phyloP scores from a whole-genome alignment of 2,888 invertebrate species.

The Cyclophora punctaria region DNA sequence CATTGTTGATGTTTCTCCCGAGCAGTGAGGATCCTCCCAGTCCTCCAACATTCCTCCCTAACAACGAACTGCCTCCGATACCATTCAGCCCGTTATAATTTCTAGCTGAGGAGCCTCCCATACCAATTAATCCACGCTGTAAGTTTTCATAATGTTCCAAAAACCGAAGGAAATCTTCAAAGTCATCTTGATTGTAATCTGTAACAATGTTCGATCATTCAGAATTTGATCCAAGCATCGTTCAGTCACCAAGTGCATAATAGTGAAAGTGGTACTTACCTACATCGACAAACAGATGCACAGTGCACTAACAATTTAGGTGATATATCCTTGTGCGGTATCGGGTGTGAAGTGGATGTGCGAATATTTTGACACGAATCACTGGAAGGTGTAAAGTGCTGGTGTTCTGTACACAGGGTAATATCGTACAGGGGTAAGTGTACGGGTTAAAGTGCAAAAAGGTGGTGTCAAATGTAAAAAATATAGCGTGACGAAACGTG shows the following conservation, averaged over 20 bases:
- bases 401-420: not conserved
- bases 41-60: conserved; percentile 28
- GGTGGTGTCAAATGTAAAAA: not conserved
- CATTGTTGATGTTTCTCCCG: conserved; percentile 21
- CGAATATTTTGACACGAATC: not conserved
- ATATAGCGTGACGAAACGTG: too few species aligned
- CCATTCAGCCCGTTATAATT: conserved; percentile 22
- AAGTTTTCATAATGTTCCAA: conserved; percentile 41
- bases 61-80: conserved; percentile 28
- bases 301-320: conserved; percentile 31
- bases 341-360: conserved; percentile 24
- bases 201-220: conserved; percentile 34
- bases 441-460: not conserved
- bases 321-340: conserved; percentile 32
- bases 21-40: conserved; percentile 27
- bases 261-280: conserved; percentile 36
- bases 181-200: conserved; percentile 52
- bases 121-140: conserved; percentile 25
- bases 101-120: conserved; percentile 24
- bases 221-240: conserved; percentile 1
- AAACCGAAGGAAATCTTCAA: conserved; percentile 49
- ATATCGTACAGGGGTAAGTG: not conserved
- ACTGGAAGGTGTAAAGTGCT: conserved; percentile 5
- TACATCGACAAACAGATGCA: conserved; percentile 18
- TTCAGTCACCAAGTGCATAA: conserved; percentile 19